Evolutionary conservation across 2,797 vertebrate species (phyloP).

Genomic region (Falco berigora): DNA sequence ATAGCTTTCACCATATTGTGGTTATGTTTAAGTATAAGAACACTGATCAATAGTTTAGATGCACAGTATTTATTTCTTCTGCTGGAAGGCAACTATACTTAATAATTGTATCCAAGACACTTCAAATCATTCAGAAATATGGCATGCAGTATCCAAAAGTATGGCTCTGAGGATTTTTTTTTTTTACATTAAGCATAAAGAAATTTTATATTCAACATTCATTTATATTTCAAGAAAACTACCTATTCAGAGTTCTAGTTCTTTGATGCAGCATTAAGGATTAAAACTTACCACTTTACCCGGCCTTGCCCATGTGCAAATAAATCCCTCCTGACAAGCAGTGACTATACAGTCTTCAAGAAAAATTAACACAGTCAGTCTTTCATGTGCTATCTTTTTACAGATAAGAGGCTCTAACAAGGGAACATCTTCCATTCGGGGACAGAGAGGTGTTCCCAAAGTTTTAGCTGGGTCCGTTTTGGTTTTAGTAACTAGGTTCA

Average conservation of each 20-base stretch:
- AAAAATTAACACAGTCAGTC: conserved; percentile 98
- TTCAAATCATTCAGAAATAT: conserved; percentile 82
- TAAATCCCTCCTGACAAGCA: conserved; percentile 99
- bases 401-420: conserved; percentile 97
- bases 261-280: conserved; percentile 80
- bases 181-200: conserved; percentile 78
- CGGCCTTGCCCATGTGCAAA: conserved; percentile 99
- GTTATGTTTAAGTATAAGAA: conserved; percentile 68
- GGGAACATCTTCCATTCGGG: conserved; percentile 96
- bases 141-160: conserved; percentile 86
- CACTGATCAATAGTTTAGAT: conserved; percentile 64
- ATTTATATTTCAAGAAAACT: conserved; percentile 71
- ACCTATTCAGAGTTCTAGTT: conserved; percentile 72
- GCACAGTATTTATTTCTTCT: conserved; percentile 70
- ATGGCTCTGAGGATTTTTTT: conserved; percentile 76
- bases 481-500: conserved; percentile 92
- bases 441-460: conserved; percentile 91
- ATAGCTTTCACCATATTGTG: conserved; percentile 58
- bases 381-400: conserved; percentile 99
- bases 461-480: conserved; percentile 95
- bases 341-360: conserved; percentile 99
- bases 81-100: conserved; percentile 76
- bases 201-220: conserved; percentile 78
- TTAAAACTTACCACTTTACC: conserved; percentile 98
- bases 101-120: conserved; percentile 73